Base-by-base conservation (phyloP, 2,888 invertebrate species). In the Macropis europaea region DNA sequence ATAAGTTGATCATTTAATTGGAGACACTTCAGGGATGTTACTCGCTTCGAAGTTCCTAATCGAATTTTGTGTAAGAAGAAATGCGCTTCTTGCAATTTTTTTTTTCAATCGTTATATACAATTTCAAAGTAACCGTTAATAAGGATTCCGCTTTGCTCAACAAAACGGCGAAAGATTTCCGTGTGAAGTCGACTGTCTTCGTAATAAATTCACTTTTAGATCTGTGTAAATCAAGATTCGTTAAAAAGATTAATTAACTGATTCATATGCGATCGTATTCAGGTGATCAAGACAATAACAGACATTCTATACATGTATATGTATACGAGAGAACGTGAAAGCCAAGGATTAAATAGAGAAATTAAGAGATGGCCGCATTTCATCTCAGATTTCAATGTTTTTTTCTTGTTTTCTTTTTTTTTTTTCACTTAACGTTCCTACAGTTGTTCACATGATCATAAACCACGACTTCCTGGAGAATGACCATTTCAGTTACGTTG, bases 281-380 rank as follows among this genome's bases (percentile, higher is more conserved):
- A 81, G 77, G 69, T 81, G 80, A 81, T 68, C n/a, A 75, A 73
- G 72, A 80, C 60, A 69, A n/a, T 73, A 77, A 60, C 30, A 71
- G 60, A 71, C 38, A 60, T 73, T 63, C 68, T 68, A 82, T 74
- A n/a, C n/a, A n/a, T n/a, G n/a, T n/a, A n/a, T n/a, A n/a, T n/a
- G n/a, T n/a, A n/a, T n/a, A 73, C 62, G 61, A 61, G 60, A 78
- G 61, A 73, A 69, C 70, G 63, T 76, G 82, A 73, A 80, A 81
- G 82, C 63, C 54, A 77, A 80, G 71, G 80, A 77, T 75, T 82
- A 52, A 73, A 77, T 80, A 74, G 61, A 77, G 66, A 80, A 75
- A 74, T 66, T 68, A 71, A 77, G 77, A 87, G 76, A 83, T 88
- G 86, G 86, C 87, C 88, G 86, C 87, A 86, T 88, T 88, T 87